Percentiles rank a stretch among this genome's conserved stretches.
Evolutionary conservation across 2,113 vertebrate species (phyloP).

Genomic region (Tenebrosternarchus preto): DNA sequence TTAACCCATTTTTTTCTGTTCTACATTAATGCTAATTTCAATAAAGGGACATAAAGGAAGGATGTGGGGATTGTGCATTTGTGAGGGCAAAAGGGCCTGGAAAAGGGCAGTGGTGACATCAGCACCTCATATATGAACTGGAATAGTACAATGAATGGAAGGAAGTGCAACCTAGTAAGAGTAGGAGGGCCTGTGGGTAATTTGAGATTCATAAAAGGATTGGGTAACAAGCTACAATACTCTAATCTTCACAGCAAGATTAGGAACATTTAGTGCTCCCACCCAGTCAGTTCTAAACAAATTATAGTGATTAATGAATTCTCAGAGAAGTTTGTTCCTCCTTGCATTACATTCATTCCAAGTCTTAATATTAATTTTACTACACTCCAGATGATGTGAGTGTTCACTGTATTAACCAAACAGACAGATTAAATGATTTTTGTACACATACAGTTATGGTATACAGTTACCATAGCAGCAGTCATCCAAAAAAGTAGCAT

Average conservation of each 20-base stretch:
- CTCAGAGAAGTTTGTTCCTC: too few species aligned
- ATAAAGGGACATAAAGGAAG: slow-evolving; percentile 13
- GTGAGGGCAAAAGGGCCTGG: not conserved
- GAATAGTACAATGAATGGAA: slow-evolving; percentile 43
- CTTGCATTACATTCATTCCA: too few species aligned
- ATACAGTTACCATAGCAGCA: too few species aligned
- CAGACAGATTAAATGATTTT: too few species aligned
- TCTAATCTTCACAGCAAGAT: not conserved
- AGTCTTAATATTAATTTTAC: too few species aligned
- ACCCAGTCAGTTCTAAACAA: not conserved
- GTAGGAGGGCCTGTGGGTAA: not conserved
- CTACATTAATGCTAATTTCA: not conserved
- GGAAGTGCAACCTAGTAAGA: slow-evolving; percentile 19
- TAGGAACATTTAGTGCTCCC: not conserved
- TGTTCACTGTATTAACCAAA: too few species aligned
- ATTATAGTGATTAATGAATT: too few species aligned
- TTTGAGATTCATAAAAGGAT: slow-evolving; percentile 23
- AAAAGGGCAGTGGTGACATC: slow-evolving; percentile 37
- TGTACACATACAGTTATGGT: too few species aligned
- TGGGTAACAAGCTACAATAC: not conserved
- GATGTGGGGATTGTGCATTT: slow-evolving; percentile 14
- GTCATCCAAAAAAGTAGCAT: too few species aligned
- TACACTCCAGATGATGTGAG: too few species aligned
- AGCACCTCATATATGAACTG: slow-evolving; percentile 33
- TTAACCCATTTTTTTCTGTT: not conserved